A percentile compares a stretch with the other conserved stretches of the same genome.
Conservation (phyloP, 2,113 vertebrate species). For the Ginglymostoma cirratum region DNA sequence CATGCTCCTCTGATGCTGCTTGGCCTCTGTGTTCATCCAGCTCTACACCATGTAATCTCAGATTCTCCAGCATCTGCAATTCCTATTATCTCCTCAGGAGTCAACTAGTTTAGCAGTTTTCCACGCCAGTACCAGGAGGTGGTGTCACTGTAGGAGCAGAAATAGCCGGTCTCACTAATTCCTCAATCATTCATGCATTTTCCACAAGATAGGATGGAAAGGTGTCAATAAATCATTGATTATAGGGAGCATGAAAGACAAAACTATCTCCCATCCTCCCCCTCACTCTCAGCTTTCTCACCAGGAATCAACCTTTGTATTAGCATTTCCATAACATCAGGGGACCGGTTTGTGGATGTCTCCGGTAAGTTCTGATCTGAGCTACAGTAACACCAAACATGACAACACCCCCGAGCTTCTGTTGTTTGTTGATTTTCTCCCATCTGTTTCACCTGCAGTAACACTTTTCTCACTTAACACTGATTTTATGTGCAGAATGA, state of each 20-base stretch:
- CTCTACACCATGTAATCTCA: no score
- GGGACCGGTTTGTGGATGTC: background rate
- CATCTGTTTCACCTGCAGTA: background rate
- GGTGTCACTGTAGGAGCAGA: background rate
- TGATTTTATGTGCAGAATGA: background rate
- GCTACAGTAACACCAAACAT: background rate
- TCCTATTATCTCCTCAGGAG: no score
- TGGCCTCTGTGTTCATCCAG: no score
- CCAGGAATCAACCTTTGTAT: background rate
- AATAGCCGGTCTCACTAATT: background rate
- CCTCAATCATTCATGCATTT: background rate
- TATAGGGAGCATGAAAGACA: background rate
- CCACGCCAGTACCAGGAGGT: background rate
- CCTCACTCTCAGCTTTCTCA: background rate
- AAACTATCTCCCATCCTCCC: background rate
- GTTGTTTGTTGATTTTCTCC: background rate
- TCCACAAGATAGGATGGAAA: background rate
- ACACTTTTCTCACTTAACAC: background rate
- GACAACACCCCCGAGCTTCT: background rate
- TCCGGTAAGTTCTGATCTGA: background rate
- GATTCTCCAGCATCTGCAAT: no score
- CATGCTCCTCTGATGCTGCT: no score
- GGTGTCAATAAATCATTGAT: background rate
- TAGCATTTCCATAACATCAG: background rate
- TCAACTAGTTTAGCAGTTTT: background rate